Percentiles rank a stretch among this genome's conserved stretches.
Evolutionary conservation across 2,888 invertebrate genomes (phyloP).

Genomic region (Philopedon plagiatum): DNA sequence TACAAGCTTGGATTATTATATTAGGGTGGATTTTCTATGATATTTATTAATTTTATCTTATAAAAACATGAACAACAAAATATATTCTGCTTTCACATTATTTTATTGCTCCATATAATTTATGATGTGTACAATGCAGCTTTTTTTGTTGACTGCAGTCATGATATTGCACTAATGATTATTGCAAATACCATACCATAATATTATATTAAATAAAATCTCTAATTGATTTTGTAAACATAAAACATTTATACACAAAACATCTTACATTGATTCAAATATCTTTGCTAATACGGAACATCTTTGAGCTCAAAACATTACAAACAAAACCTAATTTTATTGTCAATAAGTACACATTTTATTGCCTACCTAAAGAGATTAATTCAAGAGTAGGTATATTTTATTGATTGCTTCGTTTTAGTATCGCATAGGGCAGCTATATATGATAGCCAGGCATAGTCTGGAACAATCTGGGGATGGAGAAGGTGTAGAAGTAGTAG

Average conservation of each 20-base stretch:
- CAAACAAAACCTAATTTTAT: no score
- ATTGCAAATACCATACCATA: no score
- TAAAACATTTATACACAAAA: no score
- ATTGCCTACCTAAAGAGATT: no score
- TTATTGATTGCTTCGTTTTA: slow-evolving; percentile 66
- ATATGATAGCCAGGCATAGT: slow-evolving; percentile 96
- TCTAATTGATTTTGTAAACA: no score
- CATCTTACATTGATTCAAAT: no score
- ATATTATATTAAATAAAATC: no score
- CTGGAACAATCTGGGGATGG: slow-evolving; percentile 91
- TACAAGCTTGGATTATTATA: background rate
- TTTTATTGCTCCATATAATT: background rate
- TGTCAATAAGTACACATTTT: no score
- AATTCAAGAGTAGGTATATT: background rate
- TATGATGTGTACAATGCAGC: background rate
- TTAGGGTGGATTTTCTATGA: background rate
- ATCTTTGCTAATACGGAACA: no score
- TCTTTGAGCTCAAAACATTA: no score
- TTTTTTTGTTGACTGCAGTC: background rate
- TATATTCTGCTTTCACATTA: background rate
- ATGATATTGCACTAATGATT: background rate
- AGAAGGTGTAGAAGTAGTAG: slow-evolving; percentile 92
- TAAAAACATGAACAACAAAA: background rate
- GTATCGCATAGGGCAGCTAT: slow-evolving; percentile 93
- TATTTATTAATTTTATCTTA: background rate